phyloP scores from a whole-genome alignment of 2,113 vertebrate species.

The Gambusia affinis region DNA sequence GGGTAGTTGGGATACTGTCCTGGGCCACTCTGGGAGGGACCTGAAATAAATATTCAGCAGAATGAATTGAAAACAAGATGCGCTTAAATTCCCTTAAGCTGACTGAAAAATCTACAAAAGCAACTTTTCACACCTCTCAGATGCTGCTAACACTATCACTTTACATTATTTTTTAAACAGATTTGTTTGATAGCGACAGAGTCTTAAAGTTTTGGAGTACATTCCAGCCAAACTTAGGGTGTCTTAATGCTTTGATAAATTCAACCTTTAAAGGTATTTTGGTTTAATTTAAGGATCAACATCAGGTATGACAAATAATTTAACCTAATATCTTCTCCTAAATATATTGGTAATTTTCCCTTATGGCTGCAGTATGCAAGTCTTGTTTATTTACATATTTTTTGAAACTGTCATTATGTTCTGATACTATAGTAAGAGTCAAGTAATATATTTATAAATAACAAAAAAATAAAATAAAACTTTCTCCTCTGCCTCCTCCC shows the following conservation, averaged over 20 bases:
- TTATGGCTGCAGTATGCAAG: no score
- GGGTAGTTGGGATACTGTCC: constrained; percentile 97
- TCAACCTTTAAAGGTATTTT: background rate
- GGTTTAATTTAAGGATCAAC: background rate
- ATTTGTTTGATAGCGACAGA: no score
- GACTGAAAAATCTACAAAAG: background rate
- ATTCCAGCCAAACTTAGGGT: background rate
- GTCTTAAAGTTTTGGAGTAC: no score
- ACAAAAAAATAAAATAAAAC: no score
- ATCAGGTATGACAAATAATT: background rate
- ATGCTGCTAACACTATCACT: background rate
- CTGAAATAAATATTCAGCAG: constrained; percentile 65
- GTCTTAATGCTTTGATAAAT: background rate
- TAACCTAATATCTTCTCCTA: background rate
- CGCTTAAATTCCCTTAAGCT: background rate
- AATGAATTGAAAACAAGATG: background rate
- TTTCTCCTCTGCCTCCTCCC: no score
- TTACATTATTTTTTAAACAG: background rate
- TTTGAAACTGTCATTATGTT: no score
- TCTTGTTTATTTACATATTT: no score
- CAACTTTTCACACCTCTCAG: no score
- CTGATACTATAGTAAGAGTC: no score
- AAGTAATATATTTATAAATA: no score
- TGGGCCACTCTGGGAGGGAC: constrained; percentile 89
- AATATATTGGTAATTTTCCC: background rate